phyloP scores from a whole-genome alignment of 1,140 invertebrate genomes.

The Macrobrachium rosenbergii region DNA sequence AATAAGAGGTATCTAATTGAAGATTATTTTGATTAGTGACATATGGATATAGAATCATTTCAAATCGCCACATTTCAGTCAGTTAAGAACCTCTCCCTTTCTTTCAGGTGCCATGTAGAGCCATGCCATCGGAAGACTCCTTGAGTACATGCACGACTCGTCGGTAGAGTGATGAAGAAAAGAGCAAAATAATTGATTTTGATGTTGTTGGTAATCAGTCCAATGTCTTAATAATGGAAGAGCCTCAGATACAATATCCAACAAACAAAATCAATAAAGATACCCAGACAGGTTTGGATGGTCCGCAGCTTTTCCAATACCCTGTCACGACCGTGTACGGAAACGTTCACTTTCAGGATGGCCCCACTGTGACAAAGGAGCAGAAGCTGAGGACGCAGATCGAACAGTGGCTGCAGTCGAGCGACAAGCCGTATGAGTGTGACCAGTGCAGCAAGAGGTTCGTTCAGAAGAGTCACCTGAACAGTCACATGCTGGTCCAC shows the following conservation, averaged over 20 bases:
- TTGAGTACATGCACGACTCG: no score
- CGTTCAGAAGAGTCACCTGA: constrained; percentile 89
- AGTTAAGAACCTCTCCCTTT: no score
- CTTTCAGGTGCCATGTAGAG: no score
- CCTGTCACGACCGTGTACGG: constrained; percentile 19
- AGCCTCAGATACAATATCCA: constrained; percentile 25
- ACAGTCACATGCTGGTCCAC: constrained; percentile 88
- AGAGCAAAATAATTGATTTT: neutral
- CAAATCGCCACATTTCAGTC: no score
- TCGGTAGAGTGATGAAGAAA: no score
- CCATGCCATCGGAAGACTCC: no score
- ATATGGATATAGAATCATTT: no score
- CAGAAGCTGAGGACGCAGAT: constrained; percentile 33
- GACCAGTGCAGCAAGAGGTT: constrained; percentile 92
- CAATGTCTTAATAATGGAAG: constrained; percentile 16
- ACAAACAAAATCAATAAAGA: constrained; percentile 37
- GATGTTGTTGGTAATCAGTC: neutral
- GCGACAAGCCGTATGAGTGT: constrained; percentile 88
- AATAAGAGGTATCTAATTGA: no score
- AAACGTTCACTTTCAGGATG: constrained; percentile 28
- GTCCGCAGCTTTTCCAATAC: constrained; percentile 13
- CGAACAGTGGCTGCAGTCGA: constrained; percentile 67
- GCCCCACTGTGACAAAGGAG: constrained; percentile 7
- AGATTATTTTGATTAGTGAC: no score
- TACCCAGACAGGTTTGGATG: constrained; percentile 41